Conservation (phyloP, 1,140 invertebrate species). For the Anoplolepis gracilipes region DNA sequence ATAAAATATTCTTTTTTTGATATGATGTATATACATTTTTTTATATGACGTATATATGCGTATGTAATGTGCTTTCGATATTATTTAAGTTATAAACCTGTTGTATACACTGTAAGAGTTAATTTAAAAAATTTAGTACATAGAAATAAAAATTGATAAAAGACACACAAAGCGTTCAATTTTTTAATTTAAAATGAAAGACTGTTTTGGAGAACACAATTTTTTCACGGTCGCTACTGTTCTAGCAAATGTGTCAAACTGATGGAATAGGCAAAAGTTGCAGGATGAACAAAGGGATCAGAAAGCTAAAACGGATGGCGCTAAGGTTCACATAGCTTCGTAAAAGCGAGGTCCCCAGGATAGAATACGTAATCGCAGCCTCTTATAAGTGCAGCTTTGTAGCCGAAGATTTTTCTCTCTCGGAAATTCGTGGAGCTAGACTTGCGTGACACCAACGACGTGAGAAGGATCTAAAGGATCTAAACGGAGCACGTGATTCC, state of each 20-base stretch:
- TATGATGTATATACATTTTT: not conserved
- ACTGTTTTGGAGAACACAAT: not conserved
- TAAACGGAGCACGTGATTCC: constrained; percentile 40
- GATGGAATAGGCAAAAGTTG: not conserved
- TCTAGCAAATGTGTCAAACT: not conserved
- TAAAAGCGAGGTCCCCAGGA: constrained; percentile 49
- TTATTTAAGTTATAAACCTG: not conserved
- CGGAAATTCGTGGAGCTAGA: constrained; percentile 61
- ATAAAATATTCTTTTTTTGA: not conserved
- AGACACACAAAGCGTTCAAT: not conserved
- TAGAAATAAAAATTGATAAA: not conserved
- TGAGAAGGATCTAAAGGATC: constrained; percentile 56
- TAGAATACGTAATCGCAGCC: constrained; percentile 71
- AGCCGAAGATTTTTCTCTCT: constrained; percentile 67
- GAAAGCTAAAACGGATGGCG: constrained; percentile 24
- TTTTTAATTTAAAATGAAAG: not conserved
- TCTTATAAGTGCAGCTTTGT: constrained; percentile 46
- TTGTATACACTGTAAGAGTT: no score
- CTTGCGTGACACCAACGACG: constrained; percentile 59
- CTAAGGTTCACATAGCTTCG: constrained; percentile 44
- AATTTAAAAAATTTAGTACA: not conserved
- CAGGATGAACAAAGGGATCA: constrained; percentile 51
- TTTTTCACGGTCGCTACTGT: constrained; percentile 2
- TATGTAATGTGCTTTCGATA: no score
- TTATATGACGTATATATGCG: no score